These are phyloP conservation scores for Pangasius mekongensis DNA, from an alignment of 2,797 vertebrate species.

Conservation along the genomic window DNA sequence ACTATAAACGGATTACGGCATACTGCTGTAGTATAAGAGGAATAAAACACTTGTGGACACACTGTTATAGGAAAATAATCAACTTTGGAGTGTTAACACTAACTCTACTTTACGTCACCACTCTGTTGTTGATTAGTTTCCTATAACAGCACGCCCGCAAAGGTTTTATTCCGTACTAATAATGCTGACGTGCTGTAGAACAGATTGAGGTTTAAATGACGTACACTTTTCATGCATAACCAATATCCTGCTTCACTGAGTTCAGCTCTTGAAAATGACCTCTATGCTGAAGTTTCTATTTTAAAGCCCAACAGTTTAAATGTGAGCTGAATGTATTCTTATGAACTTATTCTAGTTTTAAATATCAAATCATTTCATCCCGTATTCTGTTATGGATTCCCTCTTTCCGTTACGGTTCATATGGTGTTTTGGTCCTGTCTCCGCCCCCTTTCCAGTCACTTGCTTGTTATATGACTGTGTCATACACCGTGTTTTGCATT, in stretches of 20 bases:
- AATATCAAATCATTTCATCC: neutral
- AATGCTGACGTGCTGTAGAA: too few relatives aligned
- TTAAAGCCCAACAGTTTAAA: neutral
- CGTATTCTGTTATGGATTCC: neutral
- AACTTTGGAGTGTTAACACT: neutral
- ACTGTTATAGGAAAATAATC: neutral
- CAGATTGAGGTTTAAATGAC: neutral
- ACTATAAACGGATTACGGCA: neutral
- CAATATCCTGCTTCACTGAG: conserved; percentile 1
- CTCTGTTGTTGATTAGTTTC: neutral
- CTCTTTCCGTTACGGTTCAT: neutral
- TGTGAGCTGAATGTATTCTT: neutral
- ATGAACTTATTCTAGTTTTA: neutral
- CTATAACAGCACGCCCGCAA: neutral
- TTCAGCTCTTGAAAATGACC: neutral
- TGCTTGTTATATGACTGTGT: neutral
- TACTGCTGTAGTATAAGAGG: neutral
- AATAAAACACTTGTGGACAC: neutral
- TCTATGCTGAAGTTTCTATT: neutral
- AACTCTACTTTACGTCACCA: neutral
- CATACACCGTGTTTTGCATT: neutral
- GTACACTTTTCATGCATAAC: conserved; percentile 7
- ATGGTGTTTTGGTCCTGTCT: neutral
- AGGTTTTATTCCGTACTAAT: neutral
- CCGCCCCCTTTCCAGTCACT: neutral